Evolutionary conservation across 2,797 vertebrate species (phyloP).

Genomic region (Lacerta bilineata): DNA sequence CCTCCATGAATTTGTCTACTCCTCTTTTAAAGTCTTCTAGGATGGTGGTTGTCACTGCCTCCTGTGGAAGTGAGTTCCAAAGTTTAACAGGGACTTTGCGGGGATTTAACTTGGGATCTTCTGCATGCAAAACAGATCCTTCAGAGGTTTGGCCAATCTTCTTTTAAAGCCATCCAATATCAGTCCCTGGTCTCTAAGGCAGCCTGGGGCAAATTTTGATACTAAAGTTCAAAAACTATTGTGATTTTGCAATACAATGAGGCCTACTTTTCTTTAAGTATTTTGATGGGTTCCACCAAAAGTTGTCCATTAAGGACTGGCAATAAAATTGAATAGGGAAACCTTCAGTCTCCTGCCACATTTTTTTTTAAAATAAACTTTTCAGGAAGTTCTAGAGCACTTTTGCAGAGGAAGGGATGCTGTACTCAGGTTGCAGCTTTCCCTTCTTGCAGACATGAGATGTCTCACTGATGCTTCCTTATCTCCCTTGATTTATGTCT

Average conservation of each 20-base stretch:
- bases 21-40: too few species aligned
- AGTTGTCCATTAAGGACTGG: not conserved
- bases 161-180: too few species aligned
- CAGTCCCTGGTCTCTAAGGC: not conserved
- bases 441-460: constrained; percentile 76
- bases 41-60: too few species aligned
- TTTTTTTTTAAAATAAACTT: not conserved
- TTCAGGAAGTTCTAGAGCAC: not conserved
- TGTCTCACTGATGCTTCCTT: constrained; percentile 86
- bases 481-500: too few species aligned
- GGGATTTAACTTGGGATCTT: too few species aligned
- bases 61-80: too few species aligned
- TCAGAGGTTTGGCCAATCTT: too few species aligned
- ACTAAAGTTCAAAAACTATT: not conserved
- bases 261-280: not conserved
- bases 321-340: not conserved
- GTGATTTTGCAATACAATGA: too few species aligned
- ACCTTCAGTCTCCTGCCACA: too few species aligned
- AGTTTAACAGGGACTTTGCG: too few species aligned
- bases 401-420: constrained; percentile 56
- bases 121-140: too few species aligned
- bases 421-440: constrained; percentile 71
- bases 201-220: not conserved
- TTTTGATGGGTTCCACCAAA: not conserved
- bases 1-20: too few species aligned